Evolutionary conservation across 2,113 vertebrate genomes (phyloP), one percentile per base, ranked within the genome.

Genomic region (Peromyscus maniculatus): DNA sequence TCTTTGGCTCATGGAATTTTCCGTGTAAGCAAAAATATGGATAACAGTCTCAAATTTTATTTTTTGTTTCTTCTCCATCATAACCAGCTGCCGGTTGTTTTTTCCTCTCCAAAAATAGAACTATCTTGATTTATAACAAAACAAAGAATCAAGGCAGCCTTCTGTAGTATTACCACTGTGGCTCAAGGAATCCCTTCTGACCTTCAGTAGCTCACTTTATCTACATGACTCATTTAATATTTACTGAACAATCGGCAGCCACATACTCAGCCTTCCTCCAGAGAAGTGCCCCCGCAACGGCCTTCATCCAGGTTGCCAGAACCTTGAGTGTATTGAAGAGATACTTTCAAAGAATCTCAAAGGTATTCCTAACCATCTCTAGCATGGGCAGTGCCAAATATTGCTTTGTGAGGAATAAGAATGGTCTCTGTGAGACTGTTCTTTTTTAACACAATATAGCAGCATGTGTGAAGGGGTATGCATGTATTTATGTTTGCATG

Each of bases 101-200:
- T 93, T 82, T 66, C 46, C 39, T 92, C 57, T 92, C 59, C 86
- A 91, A 89, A 95, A 93, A 93, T 22, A 97, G 74, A 95, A 94
- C 72, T 49, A 74, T 15, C 33, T 93, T 94, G 62, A 75, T 80
- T 94, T 82, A 80, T 64, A 91, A 67, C 71, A 91, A 87, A 89
- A 92, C 36, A 93, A 96, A 88, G 74, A 72, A 90, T 62, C 19
- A 57, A 43, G 62, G 89, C 71, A 62, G 75, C 22, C 22, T 95
- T 72, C 55, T 78, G 0, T 71, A 55, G 49, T 22, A 13, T 87
- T 43, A 66, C 33, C 75, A 43, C 52, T 10, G 15, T 52, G 89
- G 67, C 43, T 92, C 87, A 39, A 33, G 62, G 74, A 89, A 62
- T 36, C 77, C 69, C 87, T 75, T 77, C 33, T 64, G 79, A 79